Conservation (phyloP, 1,140 invertebrate genomes). For the Meloidogyne hapla region DNA sequence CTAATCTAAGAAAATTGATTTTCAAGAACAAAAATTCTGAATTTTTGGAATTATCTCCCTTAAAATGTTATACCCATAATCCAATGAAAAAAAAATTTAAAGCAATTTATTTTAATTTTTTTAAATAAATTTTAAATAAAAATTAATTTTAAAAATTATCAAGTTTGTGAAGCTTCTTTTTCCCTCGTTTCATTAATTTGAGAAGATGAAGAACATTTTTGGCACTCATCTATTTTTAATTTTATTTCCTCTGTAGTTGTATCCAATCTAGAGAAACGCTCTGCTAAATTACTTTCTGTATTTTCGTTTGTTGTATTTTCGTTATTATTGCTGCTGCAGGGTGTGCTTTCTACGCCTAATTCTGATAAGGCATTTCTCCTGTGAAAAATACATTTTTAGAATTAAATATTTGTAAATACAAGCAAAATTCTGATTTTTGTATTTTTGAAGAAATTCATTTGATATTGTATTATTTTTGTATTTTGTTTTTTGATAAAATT, state of each 20-base stretch:
- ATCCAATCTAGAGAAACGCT: neutral
- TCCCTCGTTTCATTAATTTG: neutral
- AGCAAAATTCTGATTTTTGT: neutral
- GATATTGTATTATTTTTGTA: no score
- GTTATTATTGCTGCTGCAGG: neutral
- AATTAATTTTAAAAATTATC: neutral
- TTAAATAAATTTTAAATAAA: neutral
- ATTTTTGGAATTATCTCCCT: no score
- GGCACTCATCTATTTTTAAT: neutral
- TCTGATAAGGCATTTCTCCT: conserved; percentile 2
- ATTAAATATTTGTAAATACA: neutral
- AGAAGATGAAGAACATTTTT: neutral
- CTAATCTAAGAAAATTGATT: no score
- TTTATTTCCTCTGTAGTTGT: neutral
- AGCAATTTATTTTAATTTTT: no score
- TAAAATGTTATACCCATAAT: no score
- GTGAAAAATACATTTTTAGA: neutral
- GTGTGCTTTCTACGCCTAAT: neutral
- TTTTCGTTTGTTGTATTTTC: neutral
- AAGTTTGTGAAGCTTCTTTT: neutral
- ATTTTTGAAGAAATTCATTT: no score
- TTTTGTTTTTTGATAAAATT: neutral
- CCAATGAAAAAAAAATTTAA: no score
- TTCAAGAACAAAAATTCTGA: no score
- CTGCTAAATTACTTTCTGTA: neutral